These are phyloP conservation scores for Epirrhoe tristata DNA, from an alignment of 2,888 invertebrate species.

Conservation along the genomic window DNA sequence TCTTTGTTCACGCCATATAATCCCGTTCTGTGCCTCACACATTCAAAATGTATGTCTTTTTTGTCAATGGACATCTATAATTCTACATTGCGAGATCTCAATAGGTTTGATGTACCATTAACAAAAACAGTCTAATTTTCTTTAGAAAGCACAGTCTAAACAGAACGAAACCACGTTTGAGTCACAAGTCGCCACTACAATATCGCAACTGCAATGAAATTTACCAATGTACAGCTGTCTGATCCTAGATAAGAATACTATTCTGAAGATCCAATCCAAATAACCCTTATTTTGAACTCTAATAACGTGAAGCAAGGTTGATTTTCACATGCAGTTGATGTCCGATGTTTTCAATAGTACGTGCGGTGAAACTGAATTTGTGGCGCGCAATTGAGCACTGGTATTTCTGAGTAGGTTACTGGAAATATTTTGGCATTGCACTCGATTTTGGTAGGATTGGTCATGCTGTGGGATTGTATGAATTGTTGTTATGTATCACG, in stretches of 20 bases:
- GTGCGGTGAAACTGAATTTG: slow-evolving; percentile 44
- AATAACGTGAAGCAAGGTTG: neutral
- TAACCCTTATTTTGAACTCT: slow-evolving; percentile 18
- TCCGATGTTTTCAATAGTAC: slow-evolving; percentile 40
- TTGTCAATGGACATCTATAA: too few species aligned
- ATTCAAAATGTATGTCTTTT: too few species aligned
- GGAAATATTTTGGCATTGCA: slow-evolving; percentile 42
- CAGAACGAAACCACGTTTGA: slow-evolving; percentile 2
- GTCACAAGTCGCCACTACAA: slow-evolving; percentile 25
- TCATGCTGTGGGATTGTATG: slow-evolving; percentile 29
- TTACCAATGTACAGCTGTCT: slow-evolving; percentile 39
- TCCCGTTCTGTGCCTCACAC: too few species aligned
- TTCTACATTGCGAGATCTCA: too few species aligned
- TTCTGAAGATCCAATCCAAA: slow-evolving; percentile 29
- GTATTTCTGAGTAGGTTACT: slow-evolving; percentile 39
- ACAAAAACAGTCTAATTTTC: neutral
- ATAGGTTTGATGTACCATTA: too few species aligned
- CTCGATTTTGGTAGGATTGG: slow-evolving; percentile 22
- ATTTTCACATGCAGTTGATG: slow-evolving; percentile 15
- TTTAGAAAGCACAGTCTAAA: neutral
- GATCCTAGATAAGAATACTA: slow-evolving; percentile 37
- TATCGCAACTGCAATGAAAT: slow-evolving; percentile 41
- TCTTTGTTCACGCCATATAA: too few species aligned
- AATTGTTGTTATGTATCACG: slow-evolving; percentile 1
- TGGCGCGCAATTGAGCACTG: slow-evolving; percentile 38